Conservation (phyloP, 1,140 invertebrate species). For the Holcopasites calliopsidis region DNA sequence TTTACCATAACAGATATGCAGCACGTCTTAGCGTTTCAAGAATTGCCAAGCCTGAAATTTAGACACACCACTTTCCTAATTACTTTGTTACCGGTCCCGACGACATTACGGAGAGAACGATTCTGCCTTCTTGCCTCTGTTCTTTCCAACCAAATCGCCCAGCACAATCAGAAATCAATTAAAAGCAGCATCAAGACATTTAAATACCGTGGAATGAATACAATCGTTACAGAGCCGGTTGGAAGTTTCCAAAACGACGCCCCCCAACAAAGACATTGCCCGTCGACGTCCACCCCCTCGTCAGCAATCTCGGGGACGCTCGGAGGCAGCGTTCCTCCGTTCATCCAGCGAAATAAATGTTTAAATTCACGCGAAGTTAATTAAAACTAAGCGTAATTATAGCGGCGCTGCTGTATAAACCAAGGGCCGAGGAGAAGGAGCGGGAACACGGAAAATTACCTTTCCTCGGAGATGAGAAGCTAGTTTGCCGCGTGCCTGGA, state of each 20-base stretch:
- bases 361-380: slow-evolving; percentile 71
- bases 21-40: no score
- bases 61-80: no score
- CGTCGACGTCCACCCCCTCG: not conserved
- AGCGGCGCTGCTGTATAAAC: slow-evolving; percentile 58
- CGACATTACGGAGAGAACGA: no score
- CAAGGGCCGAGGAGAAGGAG: slow-evolving; percentile 21
- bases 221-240: not conserved
- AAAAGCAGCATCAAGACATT: no score
- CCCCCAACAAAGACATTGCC: slow-evolving; percentile 43
- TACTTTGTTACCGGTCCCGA: no score
- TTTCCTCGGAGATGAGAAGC: slow-evolving; percentile 55
- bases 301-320: slow-evolving; percentile 40
- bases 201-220: not conserved
- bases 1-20: no score
- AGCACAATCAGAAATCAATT: not conserved
- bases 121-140: no score
- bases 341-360: slow-evolving; percentile 64
- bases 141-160: no score
- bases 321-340: slow-evolving; percentile 40
- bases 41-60: no score
- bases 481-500: slow-evolving; percentile 52
- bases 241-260: not conserved
- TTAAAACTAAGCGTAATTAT: slow-evolving; percentile 71
- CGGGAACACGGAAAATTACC: slow-evolving; percentile 40